phyloP scores from a whole-genome alignment of 2,113 vertebrate genomes.

The Tragulus kanchil region DNA sequence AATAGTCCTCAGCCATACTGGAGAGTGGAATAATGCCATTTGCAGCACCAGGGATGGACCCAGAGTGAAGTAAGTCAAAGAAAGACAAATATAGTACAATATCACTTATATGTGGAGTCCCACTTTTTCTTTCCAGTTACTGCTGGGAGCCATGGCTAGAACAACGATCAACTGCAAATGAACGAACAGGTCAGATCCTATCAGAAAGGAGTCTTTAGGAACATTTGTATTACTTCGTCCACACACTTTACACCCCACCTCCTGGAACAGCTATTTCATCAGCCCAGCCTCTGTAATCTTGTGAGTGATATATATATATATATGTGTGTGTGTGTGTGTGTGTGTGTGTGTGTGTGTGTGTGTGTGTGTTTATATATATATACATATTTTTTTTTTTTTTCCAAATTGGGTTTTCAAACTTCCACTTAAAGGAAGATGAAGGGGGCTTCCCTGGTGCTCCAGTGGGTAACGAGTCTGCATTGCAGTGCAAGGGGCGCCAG shows the following conservation, averaged over 20 bases:
- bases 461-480: too few species aligned
- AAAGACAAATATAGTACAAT: neutral
- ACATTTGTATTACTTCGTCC: neutral
- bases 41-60: neutral
- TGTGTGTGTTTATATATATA: too few species aligned
- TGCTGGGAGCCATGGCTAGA: neutral
- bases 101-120: neutral
- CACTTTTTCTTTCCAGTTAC: neutral
- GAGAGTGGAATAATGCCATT: neutral
- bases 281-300: slow-evolving; percentile 19
- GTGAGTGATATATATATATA: neutral
- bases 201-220: slow-evolving; percentile 43
- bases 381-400: neutral
- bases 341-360: neutral
- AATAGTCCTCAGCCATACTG: neutral
- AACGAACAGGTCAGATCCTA: neutral
- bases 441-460: too few species aligned
- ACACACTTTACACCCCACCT: neutral
- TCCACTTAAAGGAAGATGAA: slow-evolving; percentile 57
- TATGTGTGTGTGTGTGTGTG: neutral
- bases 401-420: slow-evolving; percentile 62
- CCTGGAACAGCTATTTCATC: neutral
- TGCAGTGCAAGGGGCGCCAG: too few species aligned
- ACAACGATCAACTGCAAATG: neutral
- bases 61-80: neutral